Evolutionary conservation across 2,888 invertebrate genomes (phyloP), one percentile per base, ranked within the genome.

Genomic region (Sussaba pulchella): DNA sequence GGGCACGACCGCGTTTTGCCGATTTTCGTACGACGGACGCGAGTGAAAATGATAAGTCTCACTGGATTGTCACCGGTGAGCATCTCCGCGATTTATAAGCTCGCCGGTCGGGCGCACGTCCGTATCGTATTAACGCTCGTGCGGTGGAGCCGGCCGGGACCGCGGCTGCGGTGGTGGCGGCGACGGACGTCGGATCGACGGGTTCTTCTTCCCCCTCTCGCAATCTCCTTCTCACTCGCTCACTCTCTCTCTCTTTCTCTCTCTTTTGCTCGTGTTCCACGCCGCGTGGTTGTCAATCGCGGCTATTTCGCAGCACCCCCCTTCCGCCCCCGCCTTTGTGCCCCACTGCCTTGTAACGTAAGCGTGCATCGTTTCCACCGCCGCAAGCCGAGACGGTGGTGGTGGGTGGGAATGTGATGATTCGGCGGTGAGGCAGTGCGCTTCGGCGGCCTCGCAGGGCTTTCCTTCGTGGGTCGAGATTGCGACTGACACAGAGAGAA

Each of bases 1-100:
- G 9, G 12, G 36, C 47, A 45, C 41, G n/a, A 54, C 2, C 57
- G 21, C 57, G 57, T 59, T 59, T 36, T 19, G 31, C 36, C 10
- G 36, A 26, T 57, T 31, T 2, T 17, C 43, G 50, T 66, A 66
- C 59, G 70, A 66, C 61, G 26, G 59, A 14, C 67, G 41, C 69
- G 73, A 50, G 61, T 54, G 21, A 66, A 72, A 63, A 41, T 64
- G 50, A 45, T 80, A 79, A 82, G 83, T 85, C 83, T 86, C 85
- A 87, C 87, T 86, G 85, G 70, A 83, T 80, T 82, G 82, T 47
- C 71, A 78, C 83, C 71, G 83, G 83, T 78, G 81, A 78, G 83
- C 87, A 88, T 88, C 87, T 87, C 86, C 87, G 86, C 87, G 86
- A 88, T 87, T 88, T 88, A 88, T 88, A 88, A 88, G 87, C 88